These are phyloP conservation scores for Gambelia wislizenii DNA, from an alignment of 2,797 vertebrate species.

Conservation along the genomic window DNA sequence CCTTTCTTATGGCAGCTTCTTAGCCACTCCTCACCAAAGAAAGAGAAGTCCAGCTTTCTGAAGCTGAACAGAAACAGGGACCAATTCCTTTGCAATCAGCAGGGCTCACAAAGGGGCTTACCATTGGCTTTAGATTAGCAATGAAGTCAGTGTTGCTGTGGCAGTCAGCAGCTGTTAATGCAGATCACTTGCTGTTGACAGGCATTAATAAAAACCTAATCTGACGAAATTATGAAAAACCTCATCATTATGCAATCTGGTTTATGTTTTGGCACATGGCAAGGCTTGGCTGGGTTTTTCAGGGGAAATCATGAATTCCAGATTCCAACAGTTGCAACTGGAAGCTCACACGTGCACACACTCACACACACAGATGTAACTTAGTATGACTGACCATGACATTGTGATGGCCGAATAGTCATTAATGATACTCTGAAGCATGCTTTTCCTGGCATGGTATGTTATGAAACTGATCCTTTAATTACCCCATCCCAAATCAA, in stretches of 20 bases:
- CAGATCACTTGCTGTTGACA: slow-evolving; percentile 85
- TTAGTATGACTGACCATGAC: background rate
- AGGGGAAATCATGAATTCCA: slow-evolving; percentile 70
- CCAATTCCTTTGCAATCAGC: slow-evolving; percentile 63
- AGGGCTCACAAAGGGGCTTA: slow-evolving; percentile 54
- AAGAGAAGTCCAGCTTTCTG: slow-evolving; percentile 16
- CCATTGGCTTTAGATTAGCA: slow-evolving; percentile 68
- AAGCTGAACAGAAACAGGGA: slow-evolving; percentile 55
- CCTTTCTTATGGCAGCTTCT: too few species aligned
- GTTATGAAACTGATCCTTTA: background rate
- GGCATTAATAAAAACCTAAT: slow-evolving; percentile 88
- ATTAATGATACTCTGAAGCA: background rate
- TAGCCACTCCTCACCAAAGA: too few species aligned
- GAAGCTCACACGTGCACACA: slow-evolving; percentile 31
- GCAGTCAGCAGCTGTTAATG: slow-evolving; percentile 76
- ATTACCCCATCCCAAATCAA: background rate
- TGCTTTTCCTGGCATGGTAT: background rate
- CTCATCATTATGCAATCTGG: slow-evolving; percentile 82
- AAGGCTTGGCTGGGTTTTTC: slow-evolving; percentile 71
- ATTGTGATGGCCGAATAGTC: background rate
- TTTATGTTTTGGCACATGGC: slow-evolving; percentile 85
- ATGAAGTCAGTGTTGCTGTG: slow-evolving; percentile 67
- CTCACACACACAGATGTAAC: too few species aligned
- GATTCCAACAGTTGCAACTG: slow-evolving; percentile 69
- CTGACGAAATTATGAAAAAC: slow-evolving; percentile 87